Conservation (phyloP, 2,797 vertebrate species). For the Macroramphosus scolopax region DNA sequence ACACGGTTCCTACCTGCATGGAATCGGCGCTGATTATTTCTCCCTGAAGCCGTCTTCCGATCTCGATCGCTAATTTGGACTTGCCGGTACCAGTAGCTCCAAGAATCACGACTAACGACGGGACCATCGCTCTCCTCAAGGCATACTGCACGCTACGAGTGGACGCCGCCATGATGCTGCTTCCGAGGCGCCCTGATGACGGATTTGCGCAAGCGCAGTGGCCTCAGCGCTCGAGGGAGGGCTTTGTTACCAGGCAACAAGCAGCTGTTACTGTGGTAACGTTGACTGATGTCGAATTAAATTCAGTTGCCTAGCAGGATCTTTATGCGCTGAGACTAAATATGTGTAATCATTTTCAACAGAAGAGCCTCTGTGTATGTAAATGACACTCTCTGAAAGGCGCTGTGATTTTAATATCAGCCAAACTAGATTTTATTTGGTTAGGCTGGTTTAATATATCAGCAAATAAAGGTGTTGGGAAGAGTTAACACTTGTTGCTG, state of each 20-base stretch:
- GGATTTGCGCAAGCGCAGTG: conserved; percentile 59
- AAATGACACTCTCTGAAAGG: too few relatives aligned
- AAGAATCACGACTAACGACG: conserved; percentile 89
- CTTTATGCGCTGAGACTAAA: conserved; percentile 5
- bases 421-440: too few relatives aligned
- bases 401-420: too few relatives aligned
- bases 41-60: conserved; percentile 84
- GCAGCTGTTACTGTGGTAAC: conserved; percentile 55
- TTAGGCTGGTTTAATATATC: neutral
- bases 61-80: conserved; percentile 88
- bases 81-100: conserved; percentile 93
- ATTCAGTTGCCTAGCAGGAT: conserved; percentile 8
- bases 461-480: neutral
- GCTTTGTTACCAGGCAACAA: conserved; percentile 65
- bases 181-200: conserved; percentile 52
- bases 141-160: conserved; percentile 51
- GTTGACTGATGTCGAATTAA: conserved; percentile 32
- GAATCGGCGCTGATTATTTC: conserved; percentile 95
- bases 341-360: neutral
- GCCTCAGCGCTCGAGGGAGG: conserved; percentile 1
- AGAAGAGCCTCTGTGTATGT: too few relatives aligned
- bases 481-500: neutral
- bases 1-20: conserved; percentile 86
- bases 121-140: conserved; percentile 49
- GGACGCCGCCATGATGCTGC: conserved; percentile 78